Evolutionary conservation across 2,797 vertebrate species (phyloP), one percentile per base, ranked within the genome.

Genomic region (Masticophis lateralis): DNA sequence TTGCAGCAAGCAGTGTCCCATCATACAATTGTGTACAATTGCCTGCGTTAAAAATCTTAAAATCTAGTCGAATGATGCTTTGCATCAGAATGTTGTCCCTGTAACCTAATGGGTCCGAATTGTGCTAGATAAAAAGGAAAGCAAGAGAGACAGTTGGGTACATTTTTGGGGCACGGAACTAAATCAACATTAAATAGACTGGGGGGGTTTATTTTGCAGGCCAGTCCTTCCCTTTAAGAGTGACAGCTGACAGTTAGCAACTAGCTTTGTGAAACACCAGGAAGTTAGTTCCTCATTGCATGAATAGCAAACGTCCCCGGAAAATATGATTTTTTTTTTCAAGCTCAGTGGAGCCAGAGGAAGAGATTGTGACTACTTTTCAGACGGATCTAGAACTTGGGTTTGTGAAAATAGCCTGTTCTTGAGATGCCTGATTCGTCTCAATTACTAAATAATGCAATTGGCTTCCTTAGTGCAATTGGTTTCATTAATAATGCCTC

Each of bases 251-350:
- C 91, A 91, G 47, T 86, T 0, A 61, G 89, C 53, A 93, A 43
- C 37, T 86, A 94, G 27, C 91, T 96, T 97, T 92, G 94, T 94
- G 93, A 88, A 94, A 92, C 94, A 94, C 86, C 60, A 89, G 91
- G 93, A 94, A 27, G 92, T 92, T 93, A 0, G 13, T 94, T 94
- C 94, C 63, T 96, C 93, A 87, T 93, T 93, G 94, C 94, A 92
- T 87, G 95, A 95, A 88, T 69, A 93, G 37, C 93, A 87, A n/a
- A 95, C 92, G 91, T 90, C 90, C 96, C 18, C 90, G 95, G 88
- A 86, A 61, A 59, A 27, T 91, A 92, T 94, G 10, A 10, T 88
- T 96, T 10, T 63, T 96, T 53, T 95, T 95, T 94, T 74, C 94
- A 95, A 88, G 87, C 61, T 9, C 61, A 0, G 6, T 16, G 59